Conservation (phyloP, 2,888 invertebrate species). For the Pristionchus japonicus region DNA sequence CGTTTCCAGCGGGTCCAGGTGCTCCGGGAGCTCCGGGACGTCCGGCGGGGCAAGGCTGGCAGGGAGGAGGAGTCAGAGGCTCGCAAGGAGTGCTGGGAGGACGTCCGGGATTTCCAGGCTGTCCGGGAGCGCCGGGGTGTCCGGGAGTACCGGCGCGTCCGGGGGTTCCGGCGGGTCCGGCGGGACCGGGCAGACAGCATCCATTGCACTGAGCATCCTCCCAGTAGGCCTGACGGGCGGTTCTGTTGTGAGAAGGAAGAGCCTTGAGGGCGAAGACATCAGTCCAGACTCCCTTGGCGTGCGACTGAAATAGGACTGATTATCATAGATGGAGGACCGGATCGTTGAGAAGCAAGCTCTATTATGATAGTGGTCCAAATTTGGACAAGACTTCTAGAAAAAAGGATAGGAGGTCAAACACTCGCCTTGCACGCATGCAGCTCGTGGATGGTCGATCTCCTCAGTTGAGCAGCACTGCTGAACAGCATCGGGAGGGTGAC, state of each 20-base stretch:
- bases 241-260: constrained; percentile 40
- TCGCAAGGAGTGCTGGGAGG: too few relatives aligned
- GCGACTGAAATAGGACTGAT: neutral
- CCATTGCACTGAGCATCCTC: constrained; percentile 45
- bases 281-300: constrained; percentile 34
- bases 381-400: too few relatives aligned
- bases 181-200: constrained; percentile 41
- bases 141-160: constrained; percentile 32
- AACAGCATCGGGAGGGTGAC: constrained; percentile 41
- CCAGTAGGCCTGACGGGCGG: constrained; percentile 45
- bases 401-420: neutral
- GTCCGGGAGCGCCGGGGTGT: constrained; percentile 44
- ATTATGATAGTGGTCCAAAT: neutral
- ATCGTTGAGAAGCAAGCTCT: neutral
- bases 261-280: constrained; percentile 37
- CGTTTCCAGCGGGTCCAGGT: too few relatives aligned
- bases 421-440: constrained; percentile 32
- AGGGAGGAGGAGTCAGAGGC: too few relatives aligned
- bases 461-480: neutral
- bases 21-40: too few relatives aligned
- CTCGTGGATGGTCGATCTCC: constrained; percentile 21
- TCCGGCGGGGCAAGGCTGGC: too few relatives aligned
- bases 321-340: neutral
- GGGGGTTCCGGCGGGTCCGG: constrained; percentile 36
- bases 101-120: too few relatives aligned